A percentile compares a stretch with the other conserved stretches of the same genome.
Conservation (phyloP, 2,797 vertebrate species). For the Siniperca obscura region DNA sequence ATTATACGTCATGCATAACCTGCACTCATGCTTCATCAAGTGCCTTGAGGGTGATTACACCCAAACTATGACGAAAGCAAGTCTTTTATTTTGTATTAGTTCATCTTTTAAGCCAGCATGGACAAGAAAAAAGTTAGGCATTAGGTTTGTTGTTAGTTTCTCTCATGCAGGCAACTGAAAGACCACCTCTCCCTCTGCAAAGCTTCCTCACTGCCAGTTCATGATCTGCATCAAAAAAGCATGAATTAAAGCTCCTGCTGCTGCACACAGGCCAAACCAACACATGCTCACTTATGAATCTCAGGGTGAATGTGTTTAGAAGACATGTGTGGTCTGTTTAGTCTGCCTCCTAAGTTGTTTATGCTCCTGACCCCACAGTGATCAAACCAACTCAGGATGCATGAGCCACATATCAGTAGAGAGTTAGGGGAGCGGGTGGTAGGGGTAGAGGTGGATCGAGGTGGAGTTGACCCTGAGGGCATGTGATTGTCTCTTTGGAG, state of each 20-base stretch:
- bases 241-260: slow-evolving; percentile 47
- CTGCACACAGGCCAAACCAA: slow-evolving; percentile 23
- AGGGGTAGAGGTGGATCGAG: slow-evolving; percentile 57
- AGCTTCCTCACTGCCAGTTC: slow-evolving; percentile 18
- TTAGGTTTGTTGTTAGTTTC: neutral
- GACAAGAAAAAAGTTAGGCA: neutral
- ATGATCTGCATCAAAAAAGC: slow-evolving; percentile 39
- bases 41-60: slow-evolving; percentile 4
- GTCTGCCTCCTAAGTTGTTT: slow-evolving; percentile 77
- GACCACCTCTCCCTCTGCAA: slow-evolving; percentile 2
- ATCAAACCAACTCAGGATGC: slow-evolving; percentile 33
- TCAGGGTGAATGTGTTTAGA: slow-evolving; percentile 61
- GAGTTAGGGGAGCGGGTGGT: slow-evolving; percentile 6
- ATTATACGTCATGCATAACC: neutral
- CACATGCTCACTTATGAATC: slow-evolving; percentile 62
- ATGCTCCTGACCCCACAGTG: slow-evolving; percentile 61
- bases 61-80: neutral
- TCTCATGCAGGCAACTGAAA: neutral
- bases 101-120: slow-evolving; percentile 18
- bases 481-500: slow-evolving; percentile 41
- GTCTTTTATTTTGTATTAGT: neutral
- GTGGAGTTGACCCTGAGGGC: slow-evolving; percentile 66
- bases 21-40: neutral
- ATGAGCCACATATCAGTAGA: slow-evolving; percentile 32
- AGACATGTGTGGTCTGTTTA: slow-evolving; percentile 85